Evolutionary conservation across 2,113 vertebrate genomes (phyloP).

Genomic region (Neofelis nebulosa): DNA sequence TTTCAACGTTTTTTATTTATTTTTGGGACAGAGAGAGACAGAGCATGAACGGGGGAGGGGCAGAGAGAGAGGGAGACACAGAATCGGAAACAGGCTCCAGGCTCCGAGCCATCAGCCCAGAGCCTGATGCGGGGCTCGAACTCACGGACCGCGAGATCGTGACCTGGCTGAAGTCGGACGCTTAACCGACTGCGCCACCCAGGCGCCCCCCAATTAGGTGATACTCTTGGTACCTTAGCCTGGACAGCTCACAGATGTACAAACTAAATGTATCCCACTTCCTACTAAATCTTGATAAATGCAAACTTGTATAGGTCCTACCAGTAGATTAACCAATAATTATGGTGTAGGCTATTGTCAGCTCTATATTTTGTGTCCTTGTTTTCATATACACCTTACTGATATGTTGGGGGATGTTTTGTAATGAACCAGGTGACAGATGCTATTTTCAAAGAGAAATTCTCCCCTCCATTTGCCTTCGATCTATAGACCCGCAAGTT

Average conservation of each 20-base stretch:
- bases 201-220: too few species aligned
- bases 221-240: not conserved
- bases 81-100: too few species aligned
- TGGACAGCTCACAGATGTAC: not conserved
- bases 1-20: too few species aligned
- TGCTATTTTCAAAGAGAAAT: not conserved
- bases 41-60: too few species aligned
- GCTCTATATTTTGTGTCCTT: not conserved
- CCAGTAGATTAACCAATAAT: not conserved
- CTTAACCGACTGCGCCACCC: too few species aligned
- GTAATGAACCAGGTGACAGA: not conserved
- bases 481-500: not conserved
- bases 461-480: not conserved
- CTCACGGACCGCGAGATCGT: too few species aligned
- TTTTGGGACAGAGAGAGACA: too few species aligned
- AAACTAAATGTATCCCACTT: not conserved
- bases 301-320: not conserved
- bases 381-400: not conserved
- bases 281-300: not conserved
- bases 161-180: too few species aligned
- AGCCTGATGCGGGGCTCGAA: too few species aligned
- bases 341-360: not conserved
- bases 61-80: too few species aligned
- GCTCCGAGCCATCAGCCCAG: too few species aligned
- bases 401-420: not conserved